A percentile compares a stretch with the other conserved stretches of the same genome.
These are phyloP conservation scores for Tryphoninae sp. DNA, from an alignment of 2,888 invertebrate genomes.

Conservation along the genomic window DNA sequence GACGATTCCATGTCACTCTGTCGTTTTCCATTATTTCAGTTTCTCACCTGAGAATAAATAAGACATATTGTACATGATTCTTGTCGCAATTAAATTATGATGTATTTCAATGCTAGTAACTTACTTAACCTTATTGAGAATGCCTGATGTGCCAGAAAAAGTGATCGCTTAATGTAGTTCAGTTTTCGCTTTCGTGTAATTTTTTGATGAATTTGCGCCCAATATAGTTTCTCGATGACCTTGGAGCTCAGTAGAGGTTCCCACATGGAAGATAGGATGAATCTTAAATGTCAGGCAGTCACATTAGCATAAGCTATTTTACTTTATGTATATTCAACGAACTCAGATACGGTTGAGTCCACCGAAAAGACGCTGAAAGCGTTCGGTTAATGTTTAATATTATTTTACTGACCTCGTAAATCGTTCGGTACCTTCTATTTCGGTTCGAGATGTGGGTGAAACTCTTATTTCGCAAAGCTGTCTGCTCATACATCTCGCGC, in stretches of 20 bases:
- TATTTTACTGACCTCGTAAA: background rate
- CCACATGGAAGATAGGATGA: background rate
- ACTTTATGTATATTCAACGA: background rate
- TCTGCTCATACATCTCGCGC: slow-evolving; percentile 7
- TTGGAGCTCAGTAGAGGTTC: background rate
- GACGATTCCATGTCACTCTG: too few species aligned
- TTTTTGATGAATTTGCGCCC: too few species aligned
- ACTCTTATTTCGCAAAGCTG: background rate
- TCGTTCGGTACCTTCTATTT: slow-evolving; percentile 24
- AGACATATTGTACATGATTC: background rate
- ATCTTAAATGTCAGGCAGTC: slow-evolving; percentile 4
- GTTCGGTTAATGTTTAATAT: background rate
- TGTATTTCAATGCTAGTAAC: background rate
- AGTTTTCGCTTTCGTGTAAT: too few species aligned
- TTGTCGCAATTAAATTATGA: background rate
- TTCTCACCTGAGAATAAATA: background rate
- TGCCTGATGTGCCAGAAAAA: too few species aligned
- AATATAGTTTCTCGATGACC: background rate
- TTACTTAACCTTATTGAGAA: background rate
- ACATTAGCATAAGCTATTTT: background rate
- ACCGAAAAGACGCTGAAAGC: background rate
- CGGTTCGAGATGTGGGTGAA: background rate
- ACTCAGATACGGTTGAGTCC: background rate
- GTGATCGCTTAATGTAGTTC: too few species aligned
- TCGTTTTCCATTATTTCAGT: background rate